Conservation (phyloP, 2,113 vertebrate genomes). For the Erythrocercus mccallii region DNA sequence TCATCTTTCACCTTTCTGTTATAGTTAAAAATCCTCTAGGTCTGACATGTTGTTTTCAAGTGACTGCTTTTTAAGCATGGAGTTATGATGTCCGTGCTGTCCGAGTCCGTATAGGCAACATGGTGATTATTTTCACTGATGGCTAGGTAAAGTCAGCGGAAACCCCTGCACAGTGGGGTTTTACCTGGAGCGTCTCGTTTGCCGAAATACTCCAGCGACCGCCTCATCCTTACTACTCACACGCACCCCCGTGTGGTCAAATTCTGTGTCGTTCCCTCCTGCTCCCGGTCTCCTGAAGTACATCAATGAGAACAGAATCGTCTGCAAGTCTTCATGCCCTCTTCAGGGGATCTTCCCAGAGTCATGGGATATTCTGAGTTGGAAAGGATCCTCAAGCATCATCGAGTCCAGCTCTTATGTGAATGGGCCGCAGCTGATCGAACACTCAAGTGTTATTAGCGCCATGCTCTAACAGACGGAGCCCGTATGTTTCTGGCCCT, state of each 20-base stretch:
- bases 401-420: neutral
- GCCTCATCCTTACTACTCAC: neutral
- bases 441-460: neutral
- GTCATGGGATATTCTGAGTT: neutral
- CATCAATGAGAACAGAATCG: accelerated
- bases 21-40: neutral
- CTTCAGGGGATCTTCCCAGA: neutral
- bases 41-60: neutral
- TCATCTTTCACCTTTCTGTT: neutral
- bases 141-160: neutral
- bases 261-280: accelerated
- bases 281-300: accelerated
- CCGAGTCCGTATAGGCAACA: neutral
- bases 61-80: neutral
- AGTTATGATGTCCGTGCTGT: neutral
- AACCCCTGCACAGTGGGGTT: neutral
- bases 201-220: accelerated
- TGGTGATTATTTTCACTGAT: neutral
- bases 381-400: neutral
- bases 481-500: neutral
- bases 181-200: neutral
- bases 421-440: neutral
- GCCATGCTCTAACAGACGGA: neutral
- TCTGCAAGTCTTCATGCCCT: no score
- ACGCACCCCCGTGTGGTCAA: neutral